Base-by-base conservation (phyloP, 2,888 invertebrate species). In the Drosophila merina region DNA sequence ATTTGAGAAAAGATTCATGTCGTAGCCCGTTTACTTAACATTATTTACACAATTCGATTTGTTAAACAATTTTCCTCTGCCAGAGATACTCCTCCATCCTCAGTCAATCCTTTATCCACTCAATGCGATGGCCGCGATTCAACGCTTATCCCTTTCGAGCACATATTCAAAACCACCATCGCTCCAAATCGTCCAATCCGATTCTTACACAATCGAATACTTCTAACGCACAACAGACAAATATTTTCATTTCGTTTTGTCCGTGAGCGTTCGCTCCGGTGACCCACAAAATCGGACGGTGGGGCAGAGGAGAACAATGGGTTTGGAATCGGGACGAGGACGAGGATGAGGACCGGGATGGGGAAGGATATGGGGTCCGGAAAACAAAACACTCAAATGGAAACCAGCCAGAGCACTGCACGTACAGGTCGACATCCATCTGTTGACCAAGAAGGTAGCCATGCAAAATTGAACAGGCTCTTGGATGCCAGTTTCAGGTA, bases 401-500 rank as follows among this genome's bases (percentile, higher is more conserved):
- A 49, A 48, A 25, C 33, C 12, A 30, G n/a, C 9, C 31, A 30
- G 30, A 28, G 31, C 44, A n/a, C 33, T 68, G 40, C 57, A 60
- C 45, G 50, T 45, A 30, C 38, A 54, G 48, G 64, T 52, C 28
- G 45, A 33, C 47, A 48, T 48, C 63, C 64, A 36, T 47, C 50
- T 63, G 63, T 72, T 60, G 62, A 50, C 72, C 69, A 72, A 70
- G 63, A 57, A 68, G 74, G 48, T 67, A 59, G 55, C 75, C 72
- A 77, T 86, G 78, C 78, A 80, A 77, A 86, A 86, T 84, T 80
- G 68, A 82, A 74, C 85, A 76, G 76, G 70, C 85, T 78, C 87
- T 78, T 87, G 81, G 72, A 71, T 78, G 82, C 45, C 87, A 82
- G 48, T 51, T 44, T 40, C 47, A 50, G 54, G 57, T 33, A 57